Percentiles rank a stretch among this genome's conserved stretches.
Conservation (phyloP, 2,113 vertebrate genomes). For the Columba livia region DNA sequence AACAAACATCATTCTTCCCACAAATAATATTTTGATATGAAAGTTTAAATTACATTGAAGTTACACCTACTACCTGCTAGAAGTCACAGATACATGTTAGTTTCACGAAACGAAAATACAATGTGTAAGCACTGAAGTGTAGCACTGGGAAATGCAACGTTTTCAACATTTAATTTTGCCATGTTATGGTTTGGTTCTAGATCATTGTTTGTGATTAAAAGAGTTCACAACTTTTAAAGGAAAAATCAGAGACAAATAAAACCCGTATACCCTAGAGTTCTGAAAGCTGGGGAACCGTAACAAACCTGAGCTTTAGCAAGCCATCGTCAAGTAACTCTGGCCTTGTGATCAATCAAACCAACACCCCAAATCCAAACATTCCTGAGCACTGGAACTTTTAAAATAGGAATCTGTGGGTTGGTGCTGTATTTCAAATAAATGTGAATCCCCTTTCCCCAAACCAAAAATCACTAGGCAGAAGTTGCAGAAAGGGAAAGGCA, state of each 20-base stretch:
- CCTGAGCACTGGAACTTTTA: not conserved
- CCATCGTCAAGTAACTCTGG: not conserved
- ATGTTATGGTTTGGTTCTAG: not conserved
- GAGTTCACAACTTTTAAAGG: not conserved
- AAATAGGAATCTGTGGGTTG: not conserved
- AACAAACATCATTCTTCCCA: not conserved
- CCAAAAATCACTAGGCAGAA: not conserved
- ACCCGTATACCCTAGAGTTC: not conserved
- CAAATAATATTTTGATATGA: not conserved
- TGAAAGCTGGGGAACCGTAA: not conserved
- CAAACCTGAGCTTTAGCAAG: not conserved
- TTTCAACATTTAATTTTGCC: not conserved
- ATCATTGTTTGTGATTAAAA: not conserved
- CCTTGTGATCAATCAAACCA: not conserved
- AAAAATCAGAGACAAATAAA: not conserved
- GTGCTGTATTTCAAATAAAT: not conserved
- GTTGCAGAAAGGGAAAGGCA: not conserved
- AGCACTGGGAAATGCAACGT: not conserved
- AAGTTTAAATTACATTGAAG: constrained; percentile 11
- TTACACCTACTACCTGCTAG: not conserved
- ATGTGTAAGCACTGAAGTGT: not conserved
- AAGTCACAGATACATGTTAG: not conserved
- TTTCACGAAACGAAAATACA: not conserved
- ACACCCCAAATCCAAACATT: not conserved
- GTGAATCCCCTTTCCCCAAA: not conserved